Base-by-base conservation (phyloP, 2,797 vertebrate species). In the Argentina silus region DNA sequence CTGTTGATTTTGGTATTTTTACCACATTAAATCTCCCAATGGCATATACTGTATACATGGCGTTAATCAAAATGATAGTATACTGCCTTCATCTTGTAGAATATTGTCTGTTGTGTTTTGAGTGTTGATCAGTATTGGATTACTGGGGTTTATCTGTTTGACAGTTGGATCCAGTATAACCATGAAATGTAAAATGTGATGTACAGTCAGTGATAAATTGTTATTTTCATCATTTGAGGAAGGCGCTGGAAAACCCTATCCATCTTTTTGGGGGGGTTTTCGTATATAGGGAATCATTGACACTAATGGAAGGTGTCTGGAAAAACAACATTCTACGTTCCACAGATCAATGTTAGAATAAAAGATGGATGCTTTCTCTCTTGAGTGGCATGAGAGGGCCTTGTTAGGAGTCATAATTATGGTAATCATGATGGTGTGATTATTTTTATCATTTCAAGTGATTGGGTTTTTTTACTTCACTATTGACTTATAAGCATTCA, bases 81-180 rank as follows among this genome's bases (percentile, higher is more conserved):
- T 48, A 48, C 56, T 9, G 27, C 27, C 27, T 1, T 36, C 27
- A 36, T 82, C 79, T 81, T 81, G 83, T 90, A 85, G 88, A 76
- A 86, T 84, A 86, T 82, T 60, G 87, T 90, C 74, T 81, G 84
- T 86, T 79, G 86, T 81, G 89, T 85, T 91, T 84, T 80, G 80
- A 85, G 81, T 90, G 77, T 81, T 69, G 78, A 83, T 87, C 82
- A 86, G 79, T 88, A 73, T 69, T 69, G 73, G 79, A 75, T 66
- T 71, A 80, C 75, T 77, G 77, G 81, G 78, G 50, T 70, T 48
- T 76, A 79, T 81, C 73, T 75, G 80, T 78, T 77, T 70, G 47
- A 70, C 51, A 59, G 47, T 65, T 60, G 74, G 65, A 81, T 78
- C 80, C 78, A 65, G 68, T 81, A 81, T 87, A 76, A 76, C 77